phyloP scores from a whole-genome alignment of 2,797 vertebrate genomes.

The Neoniphon sammara region DNA sequence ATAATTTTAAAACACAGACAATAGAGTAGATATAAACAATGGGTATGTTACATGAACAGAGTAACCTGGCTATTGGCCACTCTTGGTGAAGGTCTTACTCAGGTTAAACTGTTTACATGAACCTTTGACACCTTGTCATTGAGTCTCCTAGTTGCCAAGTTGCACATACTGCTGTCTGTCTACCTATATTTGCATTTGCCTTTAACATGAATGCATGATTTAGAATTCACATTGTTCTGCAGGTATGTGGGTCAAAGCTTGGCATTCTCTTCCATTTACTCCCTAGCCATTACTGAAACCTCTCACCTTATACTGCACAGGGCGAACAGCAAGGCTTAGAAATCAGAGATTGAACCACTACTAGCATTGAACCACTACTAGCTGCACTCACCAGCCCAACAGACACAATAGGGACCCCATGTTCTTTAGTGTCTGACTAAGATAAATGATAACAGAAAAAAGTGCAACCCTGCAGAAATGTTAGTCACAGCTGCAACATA shows the following conservation, averaged over 20 bases:
- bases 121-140: too few species aligned
- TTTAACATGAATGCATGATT: not conserved
- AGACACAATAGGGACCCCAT: slow-evolving; percentile 76
- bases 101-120: too few species aligned
- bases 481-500: slow-evolving; percentile 77
- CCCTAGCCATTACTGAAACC: not conserved
- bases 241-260: slow-evolving; percentile 1
- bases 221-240: not conserved
- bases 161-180: too few species aligned
- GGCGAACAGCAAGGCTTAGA: not conserved
- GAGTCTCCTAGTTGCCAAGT: too few species aligned
- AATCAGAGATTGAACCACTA: not conserved
- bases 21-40: too few species aligned
- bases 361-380: slow-evolving; percentile 5
- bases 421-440: slow-evolving; percentile 85
- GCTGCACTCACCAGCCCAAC: slow-evolving; percentile 72
- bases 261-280: slow-evolving; percentile 9
- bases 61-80: too few species aligned
- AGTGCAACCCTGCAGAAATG: slow-evolving; percentile 74
- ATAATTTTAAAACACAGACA: too few species aligned
- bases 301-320: not conserved
- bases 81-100: too few species aligned
- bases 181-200: not conserved
- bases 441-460: slow-evolving; percentile 83
- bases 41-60: too few species aligned